Conservation (phyloP, 2,888 invertebrate species). For the Drosophila neonasuta region DNA sequence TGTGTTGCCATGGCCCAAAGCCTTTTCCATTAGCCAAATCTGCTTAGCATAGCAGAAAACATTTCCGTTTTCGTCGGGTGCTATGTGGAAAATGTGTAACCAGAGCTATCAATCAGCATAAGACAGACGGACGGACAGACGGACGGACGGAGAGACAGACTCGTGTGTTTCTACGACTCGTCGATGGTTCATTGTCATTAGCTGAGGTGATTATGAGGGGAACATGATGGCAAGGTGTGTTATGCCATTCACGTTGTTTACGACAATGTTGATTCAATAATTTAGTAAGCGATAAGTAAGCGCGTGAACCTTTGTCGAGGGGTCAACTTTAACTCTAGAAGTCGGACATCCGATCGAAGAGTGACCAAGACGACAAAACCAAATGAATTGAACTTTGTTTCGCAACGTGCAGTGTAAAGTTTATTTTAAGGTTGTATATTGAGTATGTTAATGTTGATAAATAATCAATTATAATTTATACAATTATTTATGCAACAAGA, state of each 20-base stretch:
- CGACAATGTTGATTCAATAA: constrained; percentile 7
- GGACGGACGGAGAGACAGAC: not conserved
- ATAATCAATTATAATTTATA: not conserved
- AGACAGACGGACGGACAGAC: not conserved
- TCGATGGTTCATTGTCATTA: constrained; percentile 56
- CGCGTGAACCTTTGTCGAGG: not conserved
- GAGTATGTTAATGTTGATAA: not conserved
- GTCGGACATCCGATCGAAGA: not conserved
- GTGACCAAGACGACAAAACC: not conserved
- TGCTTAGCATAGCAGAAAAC: constrained; percentile 9
- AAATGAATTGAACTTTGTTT: not conserved
- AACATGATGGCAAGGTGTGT: constrained; percentile 49
- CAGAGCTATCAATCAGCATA: constrained; percentile 12
- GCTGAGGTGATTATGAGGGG: constrained; percentile 31
- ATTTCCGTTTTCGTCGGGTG: constrained; percentile 20
- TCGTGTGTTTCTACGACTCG: constrained; percentile 1
- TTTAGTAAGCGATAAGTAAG: constrained; percentile 17
- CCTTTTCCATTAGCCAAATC: not conserved
- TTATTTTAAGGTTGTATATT: too few relatives aligned
- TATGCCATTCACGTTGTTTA: constrained; percentile 1
- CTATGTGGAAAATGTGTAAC: constrained; percentile 11
- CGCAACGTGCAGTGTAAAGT: not conserved
- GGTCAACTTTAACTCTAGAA: not conserved
- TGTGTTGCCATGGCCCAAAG: not conserved
- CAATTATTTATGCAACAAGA: not conserved